These are phyloP conservation scores for Latrodectus hesperus DNA, from an alignment of 2,888 invertebrate species.

Conservation along the genomic window DNA sequence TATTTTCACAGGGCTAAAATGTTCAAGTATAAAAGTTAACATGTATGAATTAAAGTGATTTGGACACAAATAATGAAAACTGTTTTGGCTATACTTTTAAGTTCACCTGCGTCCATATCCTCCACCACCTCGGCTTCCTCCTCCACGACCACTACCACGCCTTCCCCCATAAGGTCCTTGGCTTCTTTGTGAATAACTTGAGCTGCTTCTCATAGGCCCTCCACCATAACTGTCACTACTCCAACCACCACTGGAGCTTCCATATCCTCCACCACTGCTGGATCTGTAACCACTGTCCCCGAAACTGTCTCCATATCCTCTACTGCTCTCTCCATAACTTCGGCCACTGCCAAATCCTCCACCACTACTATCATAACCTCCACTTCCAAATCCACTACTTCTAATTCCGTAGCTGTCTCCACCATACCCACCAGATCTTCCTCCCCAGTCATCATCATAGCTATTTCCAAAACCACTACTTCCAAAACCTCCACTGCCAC, in stretches of 20 bases:
- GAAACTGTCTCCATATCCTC: constrained; percentile 74
- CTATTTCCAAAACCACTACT: constrained; percentile 16
- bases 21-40: constrained; percentile 1
- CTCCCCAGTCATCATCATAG: constrained; percentile 11
- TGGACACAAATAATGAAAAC: neutral
- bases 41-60: neutral
- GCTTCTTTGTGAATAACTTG: constrained; percentile 81
- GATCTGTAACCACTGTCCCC: constrained; percentile 8
- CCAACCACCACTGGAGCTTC: constrained; percentile 81
- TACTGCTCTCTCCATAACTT: constrained; percentile 73
- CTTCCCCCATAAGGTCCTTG: constrained; percentile 83
- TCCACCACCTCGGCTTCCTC: constrained; percentile 13
- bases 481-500: constrained; percentile 51
- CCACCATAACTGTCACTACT: constrained; percentile 79
- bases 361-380: constrained; percentile 12
- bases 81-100: neutral
- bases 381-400: constrained; percentile 7
- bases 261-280: constrained; percentile 71
- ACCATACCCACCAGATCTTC: constrained; percentile 12
- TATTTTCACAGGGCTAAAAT: neutral
- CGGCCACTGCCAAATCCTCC: constrained; percentile 70
- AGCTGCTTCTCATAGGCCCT: constrained; percentile 83
- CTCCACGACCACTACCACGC: neutral
- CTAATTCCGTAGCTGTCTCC: constrained; percentile 54
- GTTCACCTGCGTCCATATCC: constrained; percentile 50